Percentiles rank a stretch among this genome's conserved stretches.
phyloP scores from a whole-genome alignment of 2,888 invertebrate species.

The Pseudanteris insignis region DNA sequence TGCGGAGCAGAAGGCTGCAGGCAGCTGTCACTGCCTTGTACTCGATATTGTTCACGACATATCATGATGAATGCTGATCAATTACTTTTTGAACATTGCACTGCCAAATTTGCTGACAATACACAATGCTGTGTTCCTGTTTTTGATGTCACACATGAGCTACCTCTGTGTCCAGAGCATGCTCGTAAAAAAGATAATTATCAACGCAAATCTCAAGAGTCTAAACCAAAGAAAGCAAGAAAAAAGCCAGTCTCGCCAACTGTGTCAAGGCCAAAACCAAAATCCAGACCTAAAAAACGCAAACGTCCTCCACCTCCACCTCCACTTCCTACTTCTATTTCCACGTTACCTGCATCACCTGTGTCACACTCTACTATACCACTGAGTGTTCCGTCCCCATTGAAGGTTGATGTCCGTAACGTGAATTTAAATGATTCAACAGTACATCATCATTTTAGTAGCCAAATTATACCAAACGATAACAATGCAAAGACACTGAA shows the following conservation, averaged over 20 bases:
- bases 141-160: constrained; percentile 80
- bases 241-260: constrained; percentile 72
- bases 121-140: constrained; percentile 82
- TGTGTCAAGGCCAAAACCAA: constrained; percentile 67
- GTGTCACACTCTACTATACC: constrained; percentile 21
- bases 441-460: constrained; percentile 41
- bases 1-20: constrained; percentile 63
- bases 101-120: constrained; percentile 81
- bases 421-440: constrained; percentile 16
- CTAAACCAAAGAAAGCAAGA: constrained; percentile 78
- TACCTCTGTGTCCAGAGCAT: constrained; percentile 88
- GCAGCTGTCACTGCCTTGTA: constrained; percentile 75
- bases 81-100: constrained; percentile 81
- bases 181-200: constrained; percentile 86
- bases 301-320: constrained; percentile 54
- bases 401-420: constrained; percentile 19
- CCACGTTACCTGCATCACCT: constrained; percentile 8
- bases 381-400: constrained; percentile 7
- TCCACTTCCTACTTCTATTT: constrained; percentile 16
- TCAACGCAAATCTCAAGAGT: constrained; percentile 78
- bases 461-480: constrained; percentile 53
- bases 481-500: constrained; percentile 60
- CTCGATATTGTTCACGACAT: constrained; percentile 84
- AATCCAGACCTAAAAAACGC: constrained; percentile 62
- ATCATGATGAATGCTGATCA: constrained; percentile 88